These are phyloP conservation scores for Syrmaticus mikado DNA, from an alignment of 2,113 vertebrate genomes.

Conservation along the genomic window DNA sequence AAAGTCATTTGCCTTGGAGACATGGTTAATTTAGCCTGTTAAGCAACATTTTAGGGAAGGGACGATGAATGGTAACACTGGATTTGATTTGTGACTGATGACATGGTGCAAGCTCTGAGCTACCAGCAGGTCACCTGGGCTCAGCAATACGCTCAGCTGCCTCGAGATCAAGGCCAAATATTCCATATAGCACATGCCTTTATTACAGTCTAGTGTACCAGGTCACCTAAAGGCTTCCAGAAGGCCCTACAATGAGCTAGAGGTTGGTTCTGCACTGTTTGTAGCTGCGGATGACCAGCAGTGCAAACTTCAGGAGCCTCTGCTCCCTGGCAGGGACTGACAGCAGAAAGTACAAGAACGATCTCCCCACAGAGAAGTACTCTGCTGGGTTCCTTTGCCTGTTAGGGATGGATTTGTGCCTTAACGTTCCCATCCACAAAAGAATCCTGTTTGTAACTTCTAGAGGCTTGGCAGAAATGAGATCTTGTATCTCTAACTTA, in stretches of 20 bases:
- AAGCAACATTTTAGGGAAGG: not conserved
- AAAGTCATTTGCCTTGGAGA: not conserved
- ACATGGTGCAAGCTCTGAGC: not conserved
- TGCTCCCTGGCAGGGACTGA: not conserved
- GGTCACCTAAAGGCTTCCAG: not conserved
- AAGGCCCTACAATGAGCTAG: not conserved
- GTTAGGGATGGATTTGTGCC: slow-evolving; percentile 28
- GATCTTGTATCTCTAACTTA: not conserved
- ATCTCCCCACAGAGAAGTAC: not conserved
- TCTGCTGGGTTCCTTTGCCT: slow-evolving; percentile 5
- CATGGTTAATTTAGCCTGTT: not conserved
- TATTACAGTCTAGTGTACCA: not conserved
- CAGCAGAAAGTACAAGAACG: not conserved
- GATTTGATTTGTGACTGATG: not conserved
- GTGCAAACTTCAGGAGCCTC: not conserved
- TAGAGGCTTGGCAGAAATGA: not conserved
- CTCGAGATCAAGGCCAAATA: not conserved
- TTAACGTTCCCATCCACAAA: not conserved
- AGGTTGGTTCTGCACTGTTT: not conserved
- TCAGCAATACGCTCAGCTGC: not conserved
- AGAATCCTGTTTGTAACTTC: not conserved
- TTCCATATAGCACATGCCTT: accelerated
- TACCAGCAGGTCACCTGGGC: not conserved
- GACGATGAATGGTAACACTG: not conserved
- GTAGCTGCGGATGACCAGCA: not conserved